These are phyloP conservation scores for Proterorhinus semilunaris DNA, from an alignment of 2,113 vertebrate genomes.

Conservation along the genomic window DNA sequence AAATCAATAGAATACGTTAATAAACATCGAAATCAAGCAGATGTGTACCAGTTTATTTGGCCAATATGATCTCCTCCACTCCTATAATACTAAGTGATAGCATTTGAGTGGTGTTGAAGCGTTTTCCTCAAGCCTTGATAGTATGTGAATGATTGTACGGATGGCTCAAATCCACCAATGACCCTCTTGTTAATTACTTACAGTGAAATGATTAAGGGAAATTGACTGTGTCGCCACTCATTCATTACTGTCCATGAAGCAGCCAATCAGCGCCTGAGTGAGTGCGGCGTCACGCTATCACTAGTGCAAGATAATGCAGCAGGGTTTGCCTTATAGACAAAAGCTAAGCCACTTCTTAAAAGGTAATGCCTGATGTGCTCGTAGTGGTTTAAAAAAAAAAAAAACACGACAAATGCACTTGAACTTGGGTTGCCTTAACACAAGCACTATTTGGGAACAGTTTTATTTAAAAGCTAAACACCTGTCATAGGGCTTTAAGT, in stretches of 20 bases:
- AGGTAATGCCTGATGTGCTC: no score
- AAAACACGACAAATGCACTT: no score
- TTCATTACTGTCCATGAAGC: constrained; percentile 40
- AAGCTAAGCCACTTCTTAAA: no score
- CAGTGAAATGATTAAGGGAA: constrained; percentile 38
- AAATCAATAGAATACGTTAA: no score
- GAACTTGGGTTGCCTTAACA: no score
- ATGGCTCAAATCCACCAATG: constrained; percentile 35
- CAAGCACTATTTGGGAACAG: no score
- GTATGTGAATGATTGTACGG: constrained; percentile 27
- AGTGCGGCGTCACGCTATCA: constrained; percentile 2
- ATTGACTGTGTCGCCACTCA: constrained; percentile 38
- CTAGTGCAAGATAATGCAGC: constrained; percentile 5
- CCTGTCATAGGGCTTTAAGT: no score
- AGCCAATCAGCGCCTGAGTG: constrained; percentile 32
- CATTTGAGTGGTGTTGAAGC: neutral
- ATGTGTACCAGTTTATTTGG: neutral
- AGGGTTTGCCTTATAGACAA: neutral
- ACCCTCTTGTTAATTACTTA: constrained; percentile 41
- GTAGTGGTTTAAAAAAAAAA: no score
- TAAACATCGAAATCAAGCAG: no score
- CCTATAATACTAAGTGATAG: neutral
- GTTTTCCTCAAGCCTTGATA: constrained; percentile 12
- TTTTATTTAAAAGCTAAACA: no score
- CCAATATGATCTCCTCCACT: neutral